Evolutionary conservation across 2,888 invertebrate species (phyloP).

Genomic region (Chymomyza caudatula): DNA sequence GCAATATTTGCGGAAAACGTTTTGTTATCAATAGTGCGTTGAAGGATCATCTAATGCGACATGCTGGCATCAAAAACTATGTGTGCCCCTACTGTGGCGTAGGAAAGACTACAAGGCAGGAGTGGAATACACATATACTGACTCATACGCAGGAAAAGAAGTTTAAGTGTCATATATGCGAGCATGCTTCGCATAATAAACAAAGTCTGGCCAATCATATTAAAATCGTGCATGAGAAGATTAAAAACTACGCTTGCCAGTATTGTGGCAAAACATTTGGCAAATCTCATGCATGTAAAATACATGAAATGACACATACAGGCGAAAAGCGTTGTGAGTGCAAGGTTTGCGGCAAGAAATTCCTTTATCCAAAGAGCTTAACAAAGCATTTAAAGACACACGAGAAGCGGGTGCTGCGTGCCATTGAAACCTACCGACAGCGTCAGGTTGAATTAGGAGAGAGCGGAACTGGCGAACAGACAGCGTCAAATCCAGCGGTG

Average conservation of each 20-base stretch:
- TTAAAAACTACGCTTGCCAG: conserved; percentile 74
- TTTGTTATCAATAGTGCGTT: conserved; percentile 76
- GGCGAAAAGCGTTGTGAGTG: conserved; percentile 75
- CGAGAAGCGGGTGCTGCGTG: conserved; percentile 70
- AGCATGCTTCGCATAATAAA: conserved; percentile 74
- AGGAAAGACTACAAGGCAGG: conserved; percentile 75
- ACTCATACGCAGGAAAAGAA: conserved; percentile 76
- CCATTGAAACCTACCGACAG: conserved; percentile 63
- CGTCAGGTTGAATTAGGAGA: conserved; percentile 50
- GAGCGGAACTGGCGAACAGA: conserved; percentile 13
- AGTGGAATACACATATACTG: conserved; percentile 75
- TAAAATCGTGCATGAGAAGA: conserved; percentile 74
- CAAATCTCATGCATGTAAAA: conserved; percentile 74
- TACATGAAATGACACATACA: conserved; percentile 74
- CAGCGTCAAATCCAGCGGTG: conserved; percentile 39
- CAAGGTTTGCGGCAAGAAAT: conserved; percentile 74
- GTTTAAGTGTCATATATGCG: conserved; percentile 74
- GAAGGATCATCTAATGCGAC: conserved; percentile 75
- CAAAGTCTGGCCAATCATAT: conserved; percentile 73
- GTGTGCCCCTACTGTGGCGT: conserved; percentile 76
- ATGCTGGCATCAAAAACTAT: conserved; percentile 76
- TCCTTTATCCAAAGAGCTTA: conserved; percentile 73
- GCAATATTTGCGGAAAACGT: conserved; percentile 74
- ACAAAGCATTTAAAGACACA: conserved; percentile 75
- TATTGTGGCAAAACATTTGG: conserved; percentile 75